A percentile compares a stretch with the other conserved stretches of the same genome.
Evolutionary conservation across 2,113 vertebrate genomes (phyloP).

Genomic region (Gymnorhina tibicen): DNA sequence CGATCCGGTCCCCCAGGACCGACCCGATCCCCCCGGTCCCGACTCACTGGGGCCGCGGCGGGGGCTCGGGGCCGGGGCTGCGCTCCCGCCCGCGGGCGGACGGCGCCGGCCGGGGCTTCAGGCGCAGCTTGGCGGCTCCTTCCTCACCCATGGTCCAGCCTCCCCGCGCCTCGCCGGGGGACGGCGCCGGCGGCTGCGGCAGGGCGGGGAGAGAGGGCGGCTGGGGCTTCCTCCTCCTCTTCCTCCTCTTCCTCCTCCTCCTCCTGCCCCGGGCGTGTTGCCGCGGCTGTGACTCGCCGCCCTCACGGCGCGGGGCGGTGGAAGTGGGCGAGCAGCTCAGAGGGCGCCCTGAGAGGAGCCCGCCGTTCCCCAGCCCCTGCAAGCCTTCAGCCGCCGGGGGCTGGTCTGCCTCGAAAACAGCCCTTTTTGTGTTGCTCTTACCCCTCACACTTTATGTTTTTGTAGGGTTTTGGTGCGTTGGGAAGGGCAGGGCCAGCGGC

Average conservation of each 20-base stretch:
- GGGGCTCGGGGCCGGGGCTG: neutral
- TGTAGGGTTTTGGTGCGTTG: neutral
- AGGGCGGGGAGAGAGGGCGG: accelerated
- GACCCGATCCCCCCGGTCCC: neutral
- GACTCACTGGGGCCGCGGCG: neutral
- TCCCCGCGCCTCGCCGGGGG: too few species aligned
- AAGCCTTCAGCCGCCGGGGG: accelerated
- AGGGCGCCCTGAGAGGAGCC: accelerated
- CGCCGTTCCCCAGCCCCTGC: accelerated
- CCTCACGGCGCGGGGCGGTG: neutral
- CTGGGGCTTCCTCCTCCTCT: accelerated
- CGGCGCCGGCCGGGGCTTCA: constrained; percentile 36
- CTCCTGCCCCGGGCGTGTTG: neutral
- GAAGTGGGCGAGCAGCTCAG: accelerated
- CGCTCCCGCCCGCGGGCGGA: neutral
- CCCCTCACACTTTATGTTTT: accelerated
- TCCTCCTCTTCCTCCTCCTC: neutral
- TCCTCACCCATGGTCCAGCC: neutral
- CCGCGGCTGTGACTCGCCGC: neutral
- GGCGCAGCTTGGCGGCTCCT: constrained; percentile 46
- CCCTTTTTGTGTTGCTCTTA: neutral
- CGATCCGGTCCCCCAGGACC: neutral
- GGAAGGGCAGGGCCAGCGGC: neutral
- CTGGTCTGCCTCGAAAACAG: accelerated
- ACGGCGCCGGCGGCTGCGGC: neutral